These are phyloP conservation scores for Apotomis turbidana DNA, from an alignment of 2,888 invertebrate species.

Conservation along the genomic window DNA sequence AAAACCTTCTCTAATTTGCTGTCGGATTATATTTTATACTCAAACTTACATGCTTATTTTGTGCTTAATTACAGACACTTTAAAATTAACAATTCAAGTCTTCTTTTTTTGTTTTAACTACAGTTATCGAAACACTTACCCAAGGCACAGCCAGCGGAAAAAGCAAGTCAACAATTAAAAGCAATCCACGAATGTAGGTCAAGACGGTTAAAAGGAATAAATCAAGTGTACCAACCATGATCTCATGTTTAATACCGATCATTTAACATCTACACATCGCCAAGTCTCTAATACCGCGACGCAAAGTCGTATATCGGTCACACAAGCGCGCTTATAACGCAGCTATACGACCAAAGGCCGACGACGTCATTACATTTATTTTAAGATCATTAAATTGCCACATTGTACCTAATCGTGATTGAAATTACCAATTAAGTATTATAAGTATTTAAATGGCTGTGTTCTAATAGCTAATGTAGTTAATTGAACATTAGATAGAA, in stretches of 20 bases:
- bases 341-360: slow-evolving; percentile 62
- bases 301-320: slow-evolving; percentile 53
- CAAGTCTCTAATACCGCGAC: slow-evolving; percentile 51
- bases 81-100: background rate
- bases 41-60: background rate
- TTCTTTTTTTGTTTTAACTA: background rate
- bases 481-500: slow-evolving; percentile 30
- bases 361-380: slow-evolving; percentile 74
- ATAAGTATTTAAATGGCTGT: slow-evolving; percentile 38
- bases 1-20: no score
- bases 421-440: slow-evolving; percentile 53
- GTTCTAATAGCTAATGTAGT: slow-evolving; percentile 35
- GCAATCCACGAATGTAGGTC: slow-evolving; percentile 80
- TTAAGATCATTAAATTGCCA: slow-evolving; percentile 74
- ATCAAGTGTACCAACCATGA: slow-evolving; percentile 77
- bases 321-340: slow-evolving; percentile 43
- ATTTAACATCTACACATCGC: slow-evolving; percentile 46
- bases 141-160: slow-evolving; percentile 32
- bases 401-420: slow-evolving; percentile 64
- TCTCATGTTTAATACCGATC: slow-evolving; percentile 66
- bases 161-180: slow-evolving; percentile 83
- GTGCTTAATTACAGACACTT: background rate
- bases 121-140: slow-evolving; percentile 1
- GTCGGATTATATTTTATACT: no score
- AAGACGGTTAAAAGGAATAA: slow-evolving; percentile 81